Base-by-base conservation (phyloP, 2,113 vertebrate species). In the Oreotrochilus melanogaster region DNA sequence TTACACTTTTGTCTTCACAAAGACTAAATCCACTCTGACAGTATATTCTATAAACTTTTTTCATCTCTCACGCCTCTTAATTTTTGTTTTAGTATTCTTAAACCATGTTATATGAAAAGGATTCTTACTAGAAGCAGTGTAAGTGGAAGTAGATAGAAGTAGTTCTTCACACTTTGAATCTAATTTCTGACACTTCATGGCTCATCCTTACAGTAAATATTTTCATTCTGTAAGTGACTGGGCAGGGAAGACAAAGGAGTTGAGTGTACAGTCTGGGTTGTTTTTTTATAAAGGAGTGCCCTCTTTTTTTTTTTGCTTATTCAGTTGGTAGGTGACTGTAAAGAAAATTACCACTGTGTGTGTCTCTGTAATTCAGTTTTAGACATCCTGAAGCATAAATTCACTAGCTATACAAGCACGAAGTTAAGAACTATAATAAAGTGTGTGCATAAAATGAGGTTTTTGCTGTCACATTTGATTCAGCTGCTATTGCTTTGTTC, bases 391-490 rank as follows among this genome's bases (percentile, higher is more conserved):
- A 76, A 88, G 75, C 79, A 88, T 94, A 95, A 94, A 95, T 88
- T 88, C 75, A 62, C 58, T 62, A 80, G 76, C 84, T 91, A 50
- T 82, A 71, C 71, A 82, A 94, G 85, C 67, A 66, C 58, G 18
- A 78, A 92, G 78, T 95, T 96, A 96, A 96, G 78, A 95, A 83
- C 21, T 16, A 53, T 87, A 93, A 85, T 96, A 96, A 96, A 96
- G 27, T 67, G 47, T 73, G 71, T 80, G 91, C 86, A 78, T 97
- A 95, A 96, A 96, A 89, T 50, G 42, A 33, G 25, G 6, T 0
- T 11, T 87, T 85, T 91, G 78, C 92, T 95, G 94, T 89, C 91
- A 88, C 74, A 30, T 93, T 93, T 91, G 62, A 97, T 96, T 93
- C 85, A 39, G 31, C 80, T 89, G 60, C 78, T 89, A 25, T 71